Evolutionary conservation across 2,888 invertebrate genomes (phyloP), one percentile per base, ranked within the genome.

Genomic region (Himalopsyche anomala): DNA sequence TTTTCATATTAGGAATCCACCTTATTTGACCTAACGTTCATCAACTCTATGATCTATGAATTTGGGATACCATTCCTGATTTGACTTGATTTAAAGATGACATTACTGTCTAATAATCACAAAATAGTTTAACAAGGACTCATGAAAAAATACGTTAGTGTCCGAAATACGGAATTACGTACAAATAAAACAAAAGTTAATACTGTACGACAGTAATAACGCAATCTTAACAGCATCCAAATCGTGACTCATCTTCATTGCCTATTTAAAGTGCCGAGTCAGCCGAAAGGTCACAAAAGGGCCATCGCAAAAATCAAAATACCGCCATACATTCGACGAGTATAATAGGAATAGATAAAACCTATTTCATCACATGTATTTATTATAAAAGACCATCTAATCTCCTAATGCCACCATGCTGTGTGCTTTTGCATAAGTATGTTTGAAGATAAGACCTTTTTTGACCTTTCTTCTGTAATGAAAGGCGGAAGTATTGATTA

Each of bases 231-330:
- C 62, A 62, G 62, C 62, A 19, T 62, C 19, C 62, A 19, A 19
- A 62, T 62, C 62, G 62, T 62, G 62, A 62, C 19, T 62, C 62
- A 62, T 62, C 62, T 62, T 62, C 19, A 62, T 62, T 62, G 28
- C 62, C 19, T 19, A 62, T 19, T 62, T 62, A 62, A 62, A 62
- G 19, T 62, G 4, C 28, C 9, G 62, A 62, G 56, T 19, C n/a
- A n/a, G 62, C 62, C 62, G 8, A 62, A 62, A 62, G 62, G 62
- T 62, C 15, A 19, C 62, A 11, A 62, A 62, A 62, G 62, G 62
- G 62, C 62, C 19, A 62, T 62, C 62, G 62, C 62, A 62, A 62
- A 62, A 62, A 62, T 62, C 28, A 62, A 62, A 62, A 62, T 62
- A 19, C 62, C 62, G 62, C 28, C 62, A 19, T 62, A 62, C 62